Percentiles rank a stretch among this genome's conserved stretches.
phyloP scores from a whole-genome alignment of 2,797 vertebrate genomes.

The Streptopelia turtur region DNA sequence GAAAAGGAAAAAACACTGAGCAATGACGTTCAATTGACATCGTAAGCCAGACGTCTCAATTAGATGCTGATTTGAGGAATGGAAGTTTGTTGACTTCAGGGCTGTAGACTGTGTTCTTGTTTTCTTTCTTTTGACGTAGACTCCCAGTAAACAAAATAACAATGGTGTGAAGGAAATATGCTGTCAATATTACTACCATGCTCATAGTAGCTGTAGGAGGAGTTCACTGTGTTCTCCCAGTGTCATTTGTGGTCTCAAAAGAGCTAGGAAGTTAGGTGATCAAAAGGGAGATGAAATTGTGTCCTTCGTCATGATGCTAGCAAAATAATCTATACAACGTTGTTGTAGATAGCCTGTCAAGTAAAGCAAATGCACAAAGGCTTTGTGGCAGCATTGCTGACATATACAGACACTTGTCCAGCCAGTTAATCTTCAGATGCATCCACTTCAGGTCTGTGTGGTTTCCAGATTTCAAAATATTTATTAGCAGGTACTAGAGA shows the following conservation, averaged over 20 bases:
- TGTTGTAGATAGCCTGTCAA: neutral
- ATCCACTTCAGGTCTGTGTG: neutral
- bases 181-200: neutral
- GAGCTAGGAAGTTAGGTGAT: neutral
- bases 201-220: neutral
- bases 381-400: rapidly evolving
- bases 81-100: neutral
- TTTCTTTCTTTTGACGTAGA: neutral
- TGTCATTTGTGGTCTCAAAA: neutral
- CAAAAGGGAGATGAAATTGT: neutral
- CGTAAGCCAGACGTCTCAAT: neutral
- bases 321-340: neutral
- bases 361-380: neutral
- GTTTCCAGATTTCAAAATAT: neutral
- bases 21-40: neutral
- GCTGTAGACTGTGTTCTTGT: neutral
- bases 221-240: neutral
- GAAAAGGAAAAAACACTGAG: conserved; percentile 42
- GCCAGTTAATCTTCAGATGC: neutral
- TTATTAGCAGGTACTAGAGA: neutral
- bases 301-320: neutral
- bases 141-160: neutral
- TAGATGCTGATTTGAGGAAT: neutral
- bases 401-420: rapidly evolving
- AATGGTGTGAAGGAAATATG: neutral